Evolutionary conservation across 2,797 vertebrate genomes (phyloP), one percentile per base, ranked within the genome.

Genomic region (Sternarchorhynchus goeldii): DNA sequence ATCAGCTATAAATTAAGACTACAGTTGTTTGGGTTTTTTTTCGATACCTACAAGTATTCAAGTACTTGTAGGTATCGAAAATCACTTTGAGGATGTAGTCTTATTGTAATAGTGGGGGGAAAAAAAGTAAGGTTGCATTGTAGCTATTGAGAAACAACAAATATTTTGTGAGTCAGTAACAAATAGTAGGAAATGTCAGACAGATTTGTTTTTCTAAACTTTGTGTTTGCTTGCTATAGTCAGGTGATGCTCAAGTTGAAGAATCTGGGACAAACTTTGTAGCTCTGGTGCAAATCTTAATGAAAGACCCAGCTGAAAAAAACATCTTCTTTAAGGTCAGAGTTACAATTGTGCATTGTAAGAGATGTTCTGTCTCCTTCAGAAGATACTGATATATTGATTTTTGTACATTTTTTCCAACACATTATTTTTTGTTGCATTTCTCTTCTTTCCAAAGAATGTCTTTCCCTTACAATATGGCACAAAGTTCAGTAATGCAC

Each of bases 261-360:
- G 85, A 86, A 50, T 91, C 91, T 8, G 84, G 75, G 66, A 81
- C 88, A 53, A 89, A 84, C 53, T 92, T 92, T 73, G 70, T 86
- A 45, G 83, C 86, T 20, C 87, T 89, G 41, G 84, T 92, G 63
- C 85, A 84, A 32, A 82, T 68, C 2, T 76, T 93, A 67, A 82
- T 84, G 41, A 84, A 80, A 71, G 74, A 82, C 56, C 78, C 82
- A 0, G 55, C 34, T 25, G 73, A 85, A 68, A 83, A 81, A 64
- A 83, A 73, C 21, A 58, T 78, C 36, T 94, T 93, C 77, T 94
- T 93, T 73, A 74, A 92, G 88, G 93, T 93, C 74, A 86, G 78
- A 53, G 14, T 12, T 67, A 6, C 6, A 69, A 18, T 1, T 55
- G 2, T 53, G n/a, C 20, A 34, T 45, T 41, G 36, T 14, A 36